These are phyloP conservation scores for Thunnus thynnus DNA, from an alignment of 2,113 vertebrate genomes.

Conservation along the genomic window DNA sequence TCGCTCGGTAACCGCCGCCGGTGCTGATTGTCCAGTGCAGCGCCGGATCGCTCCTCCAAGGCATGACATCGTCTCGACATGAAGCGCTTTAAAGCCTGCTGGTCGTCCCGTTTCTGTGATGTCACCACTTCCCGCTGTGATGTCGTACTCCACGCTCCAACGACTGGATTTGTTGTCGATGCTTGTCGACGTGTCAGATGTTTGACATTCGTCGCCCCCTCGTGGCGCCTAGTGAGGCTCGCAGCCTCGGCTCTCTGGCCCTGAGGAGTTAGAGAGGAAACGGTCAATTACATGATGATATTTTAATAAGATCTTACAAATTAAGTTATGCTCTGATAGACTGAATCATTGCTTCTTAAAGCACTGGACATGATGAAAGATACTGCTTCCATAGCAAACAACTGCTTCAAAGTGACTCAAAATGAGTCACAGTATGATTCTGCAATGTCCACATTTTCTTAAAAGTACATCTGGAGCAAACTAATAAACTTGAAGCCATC, in stretches of 20 bases:
- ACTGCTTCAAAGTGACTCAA: too few species aligned
- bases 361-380: too few species aligned
- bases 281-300: neutral
- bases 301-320: neutral
- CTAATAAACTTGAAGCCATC: too few species aligned
- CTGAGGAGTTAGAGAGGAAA: constrained; percentile 77
- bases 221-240: constrained; percentile 87
- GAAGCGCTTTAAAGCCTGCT: constrained; percentile 3
- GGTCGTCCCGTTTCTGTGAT: constrained; percentile 19
- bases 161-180: neutral
- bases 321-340: neutral
- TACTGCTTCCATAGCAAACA: too few species aligned
- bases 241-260: constrained; percentile 92
- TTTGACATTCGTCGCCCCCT: constrained; percentile 90
- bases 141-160: constrained; percentile 17
- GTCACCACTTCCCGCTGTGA: constrained; percentile 18
- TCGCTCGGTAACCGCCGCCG: constrained; percentile 38
- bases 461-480: too few species aligned
- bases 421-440: too few species aligned
- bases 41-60: constrained; percentile 36
- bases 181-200: constrained; percentile 77
- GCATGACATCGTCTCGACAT: constrained; percentile 50
- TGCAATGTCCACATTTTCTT: too few species aligned
- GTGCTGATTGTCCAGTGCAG: neutral
- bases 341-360: neutral